A percentile compares a stretch with the other conserved stretches of the same genome.
phyloP scores from a whole-genome alignment of 2,113 vertebrate genomes.

The Sus scrofa region DNA sequence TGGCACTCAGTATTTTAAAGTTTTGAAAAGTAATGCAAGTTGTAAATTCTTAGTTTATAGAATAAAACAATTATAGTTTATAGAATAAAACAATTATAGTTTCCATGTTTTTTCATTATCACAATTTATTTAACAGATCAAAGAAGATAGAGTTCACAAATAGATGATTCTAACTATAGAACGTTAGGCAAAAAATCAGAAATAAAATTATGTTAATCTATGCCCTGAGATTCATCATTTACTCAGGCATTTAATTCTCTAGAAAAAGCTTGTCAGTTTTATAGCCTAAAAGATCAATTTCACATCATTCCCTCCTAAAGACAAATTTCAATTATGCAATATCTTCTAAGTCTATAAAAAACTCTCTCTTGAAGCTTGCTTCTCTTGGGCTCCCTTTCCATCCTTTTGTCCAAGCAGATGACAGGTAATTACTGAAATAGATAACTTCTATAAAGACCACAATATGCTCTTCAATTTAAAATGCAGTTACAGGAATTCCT shows the following conservation, averaged over 20 bases:
- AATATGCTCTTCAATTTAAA: constrained; percentile 73
- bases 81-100: not conserved
- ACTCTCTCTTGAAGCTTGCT: constrained; percentile 1
- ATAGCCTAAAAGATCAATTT: constrained; percentile 74
- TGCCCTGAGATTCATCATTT: constrained; percentile 44
- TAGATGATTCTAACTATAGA: not conserved
- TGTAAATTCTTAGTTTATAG: not conserved
- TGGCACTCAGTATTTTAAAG: not conserved
- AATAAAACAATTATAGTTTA: not conserved
- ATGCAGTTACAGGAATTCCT: constrained; percentile 42
- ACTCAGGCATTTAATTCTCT: constrained; percentile 73
- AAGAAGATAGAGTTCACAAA: not conserved
- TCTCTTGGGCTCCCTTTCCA: constrained; percentile 65
- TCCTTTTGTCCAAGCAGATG: constrained; percentile 69
- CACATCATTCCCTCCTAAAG: constrained; percentile 73
- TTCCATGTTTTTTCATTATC: not conserved
- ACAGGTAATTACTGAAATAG: constrained; percentile 81
- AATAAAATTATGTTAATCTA: constrained; percentile 61
- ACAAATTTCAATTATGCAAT: constrained; percentile 79
- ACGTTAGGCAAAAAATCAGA: constrained; percentile 50
- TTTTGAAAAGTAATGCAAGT: not conserved
- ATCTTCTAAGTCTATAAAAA: constrained; percentile 67
- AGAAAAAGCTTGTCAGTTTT: constrained; percentile 67
- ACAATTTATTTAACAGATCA: not conserved
- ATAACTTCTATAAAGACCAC: constrained; percentile 76